A percentile compares a stretch with the other conserved stretches of the same genome.
phyloP scores from a whole-genome alignment of 2,797 vertebrate genomes.

The Atherinosoma microstoma region DNA sequence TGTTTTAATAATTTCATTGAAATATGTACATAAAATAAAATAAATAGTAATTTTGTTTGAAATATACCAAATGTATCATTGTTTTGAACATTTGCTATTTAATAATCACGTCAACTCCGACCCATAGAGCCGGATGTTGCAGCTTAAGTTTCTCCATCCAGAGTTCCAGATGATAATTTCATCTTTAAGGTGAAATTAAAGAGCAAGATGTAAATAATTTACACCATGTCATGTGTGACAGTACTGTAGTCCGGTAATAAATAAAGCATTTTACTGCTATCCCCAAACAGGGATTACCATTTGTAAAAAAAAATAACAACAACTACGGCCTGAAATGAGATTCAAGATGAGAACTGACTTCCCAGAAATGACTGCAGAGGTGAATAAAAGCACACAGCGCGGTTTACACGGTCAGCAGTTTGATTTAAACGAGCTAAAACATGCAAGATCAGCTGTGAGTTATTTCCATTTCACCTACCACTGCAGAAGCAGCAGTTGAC shows the following conservation, averaged over 20 bases:
- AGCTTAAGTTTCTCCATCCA: neutral
- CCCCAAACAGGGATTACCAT: too few species aligned
- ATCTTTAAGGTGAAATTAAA: too few species aligned
- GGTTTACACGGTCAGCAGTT: too few species aligned
- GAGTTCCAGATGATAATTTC: too few species aligned
- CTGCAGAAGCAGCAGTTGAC: neutral
- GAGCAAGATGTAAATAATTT: too few species aligned
- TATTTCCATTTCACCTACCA: neutral
- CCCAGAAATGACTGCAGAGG: neutral
- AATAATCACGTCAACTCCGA: too few species aligned
- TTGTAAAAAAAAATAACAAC: too few species aligned
- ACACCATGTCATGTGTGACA: too few species aligned
- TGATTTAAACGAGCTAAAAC: constrained; percentile 24
- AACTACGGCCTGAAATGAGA: too few species aligned
- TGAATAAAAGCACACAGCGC: constrained; percentile 12
- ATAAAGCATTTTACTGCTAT: too few species aligned
- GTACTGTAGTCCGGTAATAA: neutral
- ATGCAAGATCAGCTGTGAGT: constrained; percentile 7
- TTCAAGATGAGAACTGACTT: neutral
- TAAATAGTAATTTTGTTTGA: too few species aligned
- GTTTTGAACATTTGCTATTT: neutral
- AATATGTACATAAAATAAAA: neutral
- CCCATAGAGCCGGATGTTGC: too few species aligned
- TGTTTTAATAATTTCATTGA: neutral
- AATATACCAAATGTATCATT: neutral